Evolutionary conservation across 2,113 vertebrate species (phyloP).

Genomic region (Siniperca chuatsi): DNA sequence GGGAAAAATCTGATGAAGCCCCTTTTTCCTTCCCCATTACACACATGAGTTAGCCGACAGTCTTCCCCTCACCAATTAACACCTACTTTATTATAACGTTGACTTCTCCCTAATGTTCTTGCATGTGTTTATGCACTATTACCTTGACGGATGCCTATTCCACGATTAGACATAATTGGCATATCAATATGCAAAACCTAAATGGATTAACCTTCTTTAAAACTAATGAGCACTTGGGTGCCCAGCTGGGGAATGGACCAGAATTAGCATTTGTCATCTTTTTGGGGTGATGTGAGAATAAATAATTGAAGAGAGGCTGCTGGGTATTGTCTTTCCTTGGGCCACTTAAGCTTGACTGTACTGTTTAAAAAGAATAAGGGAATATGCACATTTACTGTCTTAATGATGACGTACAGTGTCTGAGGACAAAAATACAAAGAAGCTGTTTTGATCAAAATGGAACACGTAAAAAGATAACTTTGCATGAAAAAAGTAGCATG

Average conservation of each 20-base stretch:
- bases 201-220: conserved; percentile 99
- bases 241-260: conserved; percentile 96
- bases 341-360: conserved; percentile 42
- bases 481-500: no score
- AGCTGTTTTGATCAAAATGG: neutral
- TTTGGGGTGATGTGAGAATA: conserved; percentile 77
- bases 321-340: conserved; percentile 65
- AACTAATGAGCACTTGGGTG: conserved; percentile 97
- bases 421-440: neutral
- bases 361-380: conserved; percentile 14
- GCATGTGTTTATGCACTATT: conserved; percentile 98
- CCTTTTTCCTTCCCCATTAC: conserved; percentile 83
- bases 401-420: conserved; percentile 39
- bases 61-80: conserved; percentile 96
- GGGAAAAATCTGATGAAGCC: conserved; percentile 68
- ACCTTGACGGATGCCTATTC: conserved; percentile 99
- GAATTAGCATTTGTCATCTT: conserved; percentile 98
- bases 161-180: conserved; percentile 98
- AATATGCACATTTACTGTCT: conserved; percentile 58
- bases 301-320: conserved; percentile 71
- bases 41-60: conserved; percentile 94
- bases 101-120: conserved; percentile 93
- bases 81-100: conserved; percentile 95
- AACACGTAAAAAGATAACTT: neutral
- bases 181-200: conserved; percentile 99